Percentiles rank a stretch among this genome's conserved stretches.
These are phyloP conservation scores for Parascotia fuliginaria DNA, from an alignment of 2,888 invertebrate species.

Conservation along the genomic window DNA sequence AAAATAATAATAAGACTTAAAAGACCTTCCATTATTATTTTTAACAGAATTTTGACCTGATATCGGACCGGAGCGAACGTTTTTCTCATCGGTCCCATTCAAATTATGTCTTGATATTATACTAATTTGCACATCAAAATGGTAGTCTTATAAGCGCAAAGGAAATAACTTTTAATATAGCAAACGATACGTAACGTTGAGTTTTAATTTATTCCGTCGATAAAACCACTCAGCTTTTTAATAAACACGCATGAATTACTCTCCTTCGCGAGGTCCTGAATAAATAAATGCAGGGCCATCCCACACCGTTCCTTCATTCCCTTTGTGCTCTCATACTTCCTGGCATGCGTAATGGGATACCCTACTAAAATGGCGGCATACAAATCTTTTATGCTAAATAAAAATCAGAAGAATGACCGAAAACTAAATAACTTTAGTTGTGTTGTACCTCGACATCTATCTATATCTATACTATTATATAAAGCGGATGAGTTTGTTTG, in stretches of 20 bases:
- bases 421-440: slow-evolving; percentile 49
- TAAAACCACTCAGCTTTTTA: slow-evolving; percentile 71
- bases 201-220: slow-evolving; percentile 61
- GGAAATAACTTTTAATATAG: slow-evolving; percentile 29
- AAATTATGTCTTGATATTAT: not conserved
- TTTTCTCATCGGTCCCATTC: not conserved
- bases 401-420: slow-evolving; percentile 66
- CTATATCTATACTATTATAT: slow-evolving; percentile 18
- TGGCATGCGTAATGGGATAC: slow-evolving; percentile 79
- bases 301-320: slow-evolving; percentile 71
- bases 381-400: slow-evolving; percentile 72
- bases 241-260: slow-evolving; percentile 81
- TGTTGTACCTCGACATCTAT: slow-evolving; percentile 35
- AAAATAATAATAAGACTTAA: too few species aligned
- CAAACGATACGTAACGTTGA: slow-evolving; percentile 40
- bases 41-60: not conserved
- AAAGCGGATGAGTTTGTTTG: too few species aligned
- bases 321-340: slow-evolving; percentile 74
- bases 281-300: slow-evolving; percentile 78
- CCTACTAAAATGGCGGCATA: slow-evolving; percentile 66
- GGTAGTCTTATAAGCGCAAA: slow-evolving; percentile 3
- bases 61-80: not conserved
- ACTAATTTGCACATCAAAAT: not conserved
- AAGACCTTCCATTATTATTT: not conserved
- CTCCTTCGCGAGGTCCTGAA: slow-evolving; percentile 71